Percentiles rank a stretch among this genome's conserved stretches.
Evolutionary conservation across 1,140 invertebrate species (phyloP).

Genomic region (Pantala flavescens): DNA sequence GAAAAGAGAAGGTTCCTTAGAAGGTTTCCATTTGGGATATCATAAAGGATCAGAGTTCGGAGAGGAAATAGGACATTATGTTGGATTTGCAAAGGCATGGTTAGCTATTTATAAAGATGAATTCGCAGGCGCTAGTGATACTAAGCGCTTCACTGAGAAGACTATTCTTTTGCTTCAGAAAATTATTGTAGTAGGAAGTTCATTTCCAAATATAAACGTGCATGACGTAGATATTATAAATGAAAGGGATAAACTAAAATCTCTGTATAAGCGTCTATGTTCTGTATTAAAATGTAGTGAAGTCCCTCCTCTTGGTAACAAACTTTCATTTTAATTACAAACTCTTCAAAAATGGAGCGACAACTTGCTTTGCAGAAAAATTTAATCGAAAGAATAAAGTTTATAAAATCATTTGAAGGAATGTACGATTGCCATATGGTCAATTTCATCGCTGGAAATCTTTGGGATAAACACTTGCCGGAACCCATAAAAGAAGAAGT

Average conservation of each 20-base stretch:
- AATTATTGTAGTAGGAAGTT: background rate
- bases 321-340: background rate
- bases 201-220: background rate
- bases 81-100: slow-evolving; percentile 34
- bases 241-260: background rate
- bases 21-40: slow-evolving; percentile 53
- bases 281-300: background rate
- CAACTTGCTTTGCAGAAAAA: slow-evolving; percentile 27
- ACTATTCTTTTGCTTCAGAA: background rate
- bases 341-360: background rate
- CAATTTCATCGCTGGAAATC: slow-evolving; percentile 60
- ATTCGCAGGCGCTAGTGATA: background rate
- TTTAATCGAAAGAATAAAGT: slow-evolving; percentile 43
- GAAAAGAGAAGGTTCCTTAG: slow-evolving; percentile 41
- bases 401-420: slow-evolving; percentile 45
- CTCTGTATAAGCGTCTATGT: background rate
- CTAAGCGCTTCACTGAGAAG: background rate
- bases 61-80: slow-evolving; percentile 49
- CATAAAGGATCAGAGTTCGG: slow-evolving; percentile 52
- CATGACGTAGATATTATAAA: background rate
- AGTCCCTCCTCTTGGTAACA: background rate
- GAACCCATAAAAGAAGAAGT: slow-evolving; percentile 42
- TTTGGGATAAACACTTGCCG: slow-evolving; percentile 52
- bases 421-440: slow-evolving; percentile 69
- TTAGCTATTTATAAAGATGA: background rate